Conservation (phyloP, 2,797 vertebrate species). For the Etheostoma perlongum region DNA sequence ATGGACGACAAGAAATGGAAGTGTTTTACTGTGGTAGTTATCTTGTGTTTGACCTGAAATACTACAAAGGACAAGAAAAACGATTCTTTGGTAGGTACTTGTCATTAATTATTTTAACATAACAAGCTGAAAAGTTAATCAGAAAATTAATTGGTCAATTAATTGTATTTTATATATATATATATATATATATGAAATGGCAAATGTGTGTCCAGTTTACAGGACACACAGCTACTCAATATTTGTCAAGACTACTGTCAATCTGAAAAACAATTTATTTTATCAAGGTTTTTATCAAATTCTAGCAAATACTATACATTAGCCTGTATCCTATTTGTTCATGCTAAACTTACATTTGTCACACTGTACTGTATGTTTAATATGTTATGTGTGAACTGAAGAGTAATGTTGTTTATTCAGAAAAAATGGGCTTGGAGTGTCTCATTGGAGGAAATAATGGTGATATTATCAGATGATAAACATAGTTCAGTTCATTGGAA, state of each 20-base stretch:
- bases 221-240: not conserved
- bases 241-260: not conserved
- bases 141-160: not conserved
- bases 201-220: not conserved
- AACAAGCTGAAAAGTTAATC: not conserved
- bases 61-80: conserved; percentile 12
- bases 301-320: not conserved
- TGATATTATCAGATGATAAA: not conserved
- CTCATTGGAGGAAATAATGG: not conserved
- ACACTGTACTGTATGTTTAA: not conserved
- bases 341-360: not conserved
- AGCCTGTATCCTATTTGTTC: not conserved
- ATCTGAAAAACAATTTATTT: not conserved
- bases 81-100: conserved; percentile 45
- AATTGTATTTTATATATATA: no score
- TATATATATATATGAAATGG: no score
- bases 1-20: conserved; percentile 7
- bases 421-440: not conserved
- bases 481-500: no score
- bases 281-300: not conserved
- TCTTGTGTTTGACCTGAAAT: conserved; percentile 27
- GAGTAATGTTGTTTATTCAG: not conserved
- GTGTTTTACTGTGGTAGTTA: not conserved
- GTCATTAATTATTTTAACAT: not conserved
- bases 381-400: not conserved